phyloP scores from a whole-genome alignment of 2,888 invertebrate genomes.

The Amblyjoppa proteus region DNA sequence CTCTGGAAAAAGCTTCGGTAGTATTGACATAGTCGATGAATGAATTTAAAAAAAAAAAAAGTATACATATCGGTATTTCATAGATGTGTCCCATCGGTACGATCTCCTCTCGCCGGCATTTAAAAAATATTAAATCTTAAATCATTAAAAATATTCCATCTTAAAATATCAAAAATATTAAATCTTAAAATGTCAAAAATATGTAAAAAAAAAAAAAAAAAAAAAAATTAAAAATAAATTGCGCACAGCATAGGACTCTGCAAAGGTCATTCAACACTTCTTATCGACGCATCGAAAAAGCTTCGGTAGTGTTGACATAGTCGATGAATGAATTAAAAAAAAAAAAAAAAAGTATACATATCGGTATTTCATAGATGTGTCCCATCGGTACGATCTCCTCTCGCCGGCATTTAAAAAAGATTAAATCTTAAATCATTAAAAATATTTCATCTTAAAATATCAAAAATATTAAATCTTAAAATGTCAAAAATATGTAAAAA shows the following conservation, averaged over 20 bases:
- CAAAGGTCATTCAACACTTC: not conserved
- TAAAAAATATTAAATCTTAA: too few relatives aligned
- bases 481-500: too few relatives aligned
- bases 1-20: too few relatives aligned
- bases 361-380: conserved; percentile 27
- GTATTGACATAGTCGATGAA: too few relatives aligned
- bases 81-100: too few relatives aligned
- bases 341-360: conserved; percentile 10
- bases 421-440: too few relatives aligned
- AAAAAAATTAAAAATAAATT: not conserved
- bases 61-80: too few relatives aligned
- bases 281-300: not conserved
- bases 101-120: too few relatives aligned
- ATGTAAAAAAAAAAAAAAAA: not conserved
- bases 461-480: not conserved
- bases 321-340: not conserved
- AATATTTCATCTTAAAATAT: too few relatives aligned
- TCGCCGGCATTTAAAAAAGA: not conserved
- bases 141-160: too few relatives aligned
- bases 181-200: not conserved
- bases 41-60: too few relatives aligned
- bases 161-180: too few relatives aligned
- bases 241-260: not conserved
- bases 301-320: not conserved
- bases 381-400: conserved; percentile 26